A percentile compares a stretch with the other conserved stretches of the same genome.
Evolutionary conservation across 1,140 invertebrate genomes (phyloP).

Genomic region (Cydia splendana): DNA sequence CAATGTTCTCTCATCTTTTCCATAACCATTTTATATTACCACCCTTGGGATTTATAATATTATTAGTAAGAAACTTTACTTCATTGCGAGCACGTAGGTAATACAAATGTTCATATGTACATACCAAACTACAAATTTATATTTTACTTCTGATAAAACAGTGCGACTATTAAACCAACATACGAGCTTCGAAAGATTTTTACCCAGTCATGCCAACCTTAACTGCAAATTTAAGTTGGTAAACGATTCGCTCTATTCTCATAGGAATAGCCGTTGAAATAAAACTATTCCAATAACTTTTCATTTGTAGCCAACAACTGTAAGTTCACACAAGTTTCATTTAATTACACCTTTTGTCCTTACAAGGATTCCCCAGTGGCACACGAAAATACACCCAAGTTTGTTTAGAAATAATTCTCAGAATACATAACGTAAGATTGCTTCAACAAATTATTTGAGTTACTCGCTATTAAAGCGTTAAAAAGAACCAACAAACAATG

Average conservation of each 20-base stretch:
- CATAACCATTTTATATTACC: neutral
- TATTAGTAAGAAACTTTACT: neutral
- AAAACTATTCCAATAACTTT: constrained; percentile 32
- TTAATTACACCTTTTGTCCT: constrained; percentile 22
- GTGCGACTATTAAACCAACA: neutral
- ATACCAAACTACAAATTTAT: neutral
- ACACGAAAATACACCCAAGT: neutral
- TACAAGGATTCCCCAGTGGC: neutral
- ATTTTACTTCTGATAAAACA: neutral
- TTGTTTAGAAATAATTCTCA: neutral
- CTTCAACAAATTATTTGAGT: neutral
- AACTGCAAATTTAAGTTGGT: constrained; percentile 27
- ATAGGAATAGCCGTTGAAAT: constrained; percentile 26
- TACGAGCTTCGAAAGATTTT: neutral
- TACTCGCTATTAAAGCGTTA: too few relatives aligned
- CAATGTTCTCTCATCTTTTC: neutral
- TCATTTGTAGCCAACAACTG: constrained; percentile 21
- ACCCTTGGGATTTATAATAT: neutral
- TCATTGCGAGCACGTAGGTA: neutral
- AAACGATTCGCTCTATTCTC: constrained; percentile 17
- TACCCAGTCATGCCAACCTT: neutral
- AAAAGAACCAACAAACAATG: too few relatives aligned
- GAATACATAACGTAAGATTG: neutral
- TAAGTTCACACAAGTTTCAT: constrained; percentile 22
- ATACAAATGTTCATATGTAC: neutral